Evolutionary conservation across 2,113 vertebrate species (phyloP), one percentile per base, ranked within the genome.

Genomic region (Odobenus rosmarus): DNA sequence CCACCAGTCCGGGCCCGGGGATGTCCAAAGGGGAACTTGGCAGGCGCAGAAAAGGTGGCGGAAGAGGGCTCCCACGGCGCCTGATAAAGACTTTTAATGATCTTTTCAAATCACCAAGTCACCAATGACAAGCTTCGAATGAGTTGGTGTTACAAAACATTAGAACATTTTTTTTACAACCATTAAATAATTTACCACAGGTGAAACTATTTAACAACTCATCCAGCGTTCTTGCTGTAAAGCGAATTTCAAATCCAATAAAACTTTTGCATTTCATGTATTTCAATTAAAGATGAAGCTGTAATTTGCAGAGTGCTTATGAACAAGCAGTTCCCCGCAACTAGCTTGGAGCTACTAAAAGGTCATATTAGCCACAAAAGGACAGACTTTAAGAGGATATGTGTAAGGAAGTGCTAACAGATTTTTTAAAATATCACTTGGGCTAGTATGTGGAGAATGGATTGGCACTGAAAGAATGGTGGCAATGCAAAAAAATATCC

Each of bases 381-480:
- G 55, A 71, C 21, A 71, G 28, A 53, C 49, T 71, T 82, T 76
- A 80, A 42, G 61, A 31, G 28, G 28, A 93, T 88, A 88, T 87
- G 23, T 95, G 18, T 39, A 67, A 77, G 19, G 16, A 79, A 77
- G 46, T 61, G 67, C 24, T 28, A 51, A 80, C 33, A 16, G 33
- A 90, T 79, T 59, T 94, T 95, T 88, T 71, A 4, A 67, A 97
- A 80, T 72, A 90, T n/a, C 46, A 57, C 71, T 85, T 82, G 46
- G 57, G 26, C 28, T 79, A 10, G 33, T 72, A 16, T 53, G 16
- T 51, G 36, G 61, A 88, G 31, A 92, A 74, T 53, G 33, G 9
- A 72, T n/a, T 83, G 31, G 72, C 72, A 10, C 3, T 79, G 36
- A 21, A 42, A 64, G 53, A 87, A 92, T n/a, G 49, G 6, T 80